Base-by-base conservation (phyloP, 2,797 vertebrate species). In the Florisuga fusca region DNA sequence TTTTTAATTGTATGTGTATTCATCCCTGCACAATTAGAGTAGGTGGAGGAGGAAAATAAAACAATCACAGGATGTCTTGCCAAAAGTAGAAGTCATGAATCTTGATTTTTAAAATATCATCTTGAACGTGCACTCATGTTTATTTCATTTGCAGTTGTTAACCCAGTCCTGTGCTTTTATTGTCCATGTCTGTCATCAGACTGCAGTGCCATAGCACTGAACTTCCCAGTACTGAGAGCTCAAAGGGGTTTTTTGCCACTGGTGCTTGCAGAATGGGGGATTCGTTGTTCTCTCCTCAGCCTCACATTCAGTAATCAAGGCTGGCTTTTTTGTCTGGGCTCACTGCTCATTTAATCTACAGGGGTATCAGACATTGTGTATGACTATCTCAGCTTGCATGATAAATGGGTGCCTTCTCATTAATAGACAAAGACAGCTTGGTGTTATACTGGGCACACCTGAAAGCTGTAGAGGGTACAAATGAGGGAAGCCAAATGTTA, bases 51-150 rank as follows among this genome's bases (percentile, higher is more conserved):
- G 96, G 95, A 97, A 97, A 96, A 80, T 54, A 33, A 58, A 94
- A 97, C 96, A 97, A 97, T 97, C 87, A 45, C 95, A 97, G 97
- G 97, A 97, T 97, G 87, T 87, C 71, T 90, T 79, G 80, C 61
- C 72, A 80, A 96, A 90, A 94, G 91, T 33, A 94, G 84, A 51
- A 85, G 80, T 86, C 64, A 33, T 93, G 89, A 88, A 93, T 85
- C 95, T 87, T 67, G 55, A 50, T 62, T 94, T 92, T 84, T 89
- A 67, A 94, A 91, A 91, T 68, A 79, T 63, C 19, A 3, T 33
- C 33, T 80, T 81, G 81, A 85, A 55, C 45, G 6, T 25, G 41
- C 36, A 16, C 86, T 96, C 79, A 94, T 76, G 84, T 97, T 95
- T 91, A 76, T 90, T 95, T 94, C 18, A 26, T 88, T 71, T 81